Evolutionary conservation across 2,888 invertebrate species (phyloP).

Genomic region (Netelia fuscicornis): DNA sequence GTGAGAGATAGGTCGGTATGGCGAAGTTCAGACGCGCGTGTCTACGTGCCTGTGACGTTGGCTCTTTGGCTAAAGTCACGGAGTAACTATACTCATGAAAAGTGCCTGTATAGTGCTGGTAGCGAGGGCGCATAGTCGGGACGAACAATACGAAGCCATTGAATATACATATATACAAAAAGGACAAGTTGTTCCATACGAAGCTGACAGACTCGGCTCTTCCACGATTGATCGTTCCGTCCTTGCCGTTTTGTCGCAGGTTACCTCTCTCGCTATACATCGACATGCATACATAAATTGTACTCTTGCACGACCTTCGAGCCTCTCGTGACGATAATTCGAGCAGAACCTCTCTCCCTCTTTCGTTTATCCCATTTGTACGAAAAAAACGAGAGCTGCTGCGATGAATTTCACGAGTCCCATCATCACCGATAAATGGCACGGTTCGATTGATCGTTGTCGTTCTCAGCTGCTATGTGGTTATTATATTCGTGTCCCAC

Average conservation of each 20-base stretch:
- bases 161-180: too few species aligned
- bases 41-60: too few species aligned
- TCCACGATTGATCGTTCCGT: conserved; percentile 49
- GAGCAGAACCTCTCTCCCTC: conserved; percentile 7
- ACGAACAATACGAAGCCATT: background rate
- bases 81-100: too few species aligned
- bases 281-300: conserved; percentile 18
- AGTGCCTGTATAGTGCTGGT: too few species aligned
- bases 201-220: conserved; percentile 14
- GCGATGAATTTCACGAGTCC: conserved; percentile 33
- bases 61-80: too few species aligned
- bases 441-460: conserved; percentile 28
- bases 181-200: background rate
- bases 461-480: background rate
- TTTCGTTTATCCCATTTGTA: background rate
- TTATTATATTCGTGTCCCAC: conserved; percentile 43
- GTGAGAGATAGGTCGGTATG: too few species aligned
- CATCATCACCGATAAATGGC: conserved; percentile 42
- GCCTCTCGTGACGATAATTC: conserved; percentile 64
- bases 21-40: too few species aligned
- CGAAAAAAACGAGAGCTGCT: conserved; percentile 12
- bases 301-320: conserved; percentile 56
- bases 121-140: too few species aligned
- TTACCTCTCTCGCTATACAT: conserved; percentile 22
- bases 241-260: conserved; percentile 43